Evolutionary conservation across 2,888 invertebrate genomes (phyloP), one percentile per base, ranked within the genome.

Genomic region (Orthonychiurus folsomi): DNA sequence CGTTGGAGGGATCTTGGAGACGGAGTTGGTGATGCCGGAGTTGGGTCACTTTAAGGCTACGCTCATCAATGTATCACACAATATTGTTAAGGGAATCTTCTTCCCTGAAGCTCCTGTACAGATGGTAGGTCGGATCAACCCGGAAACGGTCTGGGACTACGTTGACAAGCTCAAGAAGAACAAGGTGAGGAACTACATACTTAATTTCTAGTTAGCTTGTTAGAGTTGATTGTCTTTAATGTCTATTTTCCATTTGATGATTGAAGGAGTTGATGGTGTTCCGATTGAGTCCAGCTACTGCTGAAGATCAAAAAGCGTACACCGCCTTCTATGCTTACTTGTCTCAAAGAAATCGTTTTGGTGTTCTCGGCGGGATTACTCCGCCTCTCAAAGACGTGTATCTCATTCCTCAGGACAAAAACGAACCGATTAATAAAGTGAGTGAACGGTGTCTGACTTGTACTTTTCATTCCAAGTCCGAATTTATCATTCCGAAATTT

Each of bases 331-430:
- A 92, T 76, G 87, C 87, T 71, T 95, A 95, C 78, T 82, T 96
- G 60, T 88, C 88, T 75, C 87, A 86, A 75, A 83, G 93, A 25
- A 64, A 75, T 58, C 73, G 80, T 25, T 78, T 79, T 69, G 80
- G 93, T 1, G 94, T 95, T 2, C 86, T 94, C 48, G 90, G 88
- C 66, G 86, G 86, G 64, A 81, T 83, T 3, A 69, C 66, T 56
- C 86, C 86, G 60, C 84, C 85, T 64, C 87, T 95, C 60, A 94
- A 95, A 77, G 95, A 95, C 77, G 90, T 95, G 77, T 95, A 95
- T 77, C 86, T 95, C 66, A 84, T 93, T 74, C 94, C 94, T 0
- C 79, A 94, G 66, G 85, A 89, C 0, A 85, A 86, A 65, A 85
- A 84, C 74, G 85, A 84, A 72, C 81, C 84, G 56, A 82, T 87